phyloP scores from a whole-genome alignment of 2,113 vertebrate genomes.

The Bujurquina vittata region DNA sequence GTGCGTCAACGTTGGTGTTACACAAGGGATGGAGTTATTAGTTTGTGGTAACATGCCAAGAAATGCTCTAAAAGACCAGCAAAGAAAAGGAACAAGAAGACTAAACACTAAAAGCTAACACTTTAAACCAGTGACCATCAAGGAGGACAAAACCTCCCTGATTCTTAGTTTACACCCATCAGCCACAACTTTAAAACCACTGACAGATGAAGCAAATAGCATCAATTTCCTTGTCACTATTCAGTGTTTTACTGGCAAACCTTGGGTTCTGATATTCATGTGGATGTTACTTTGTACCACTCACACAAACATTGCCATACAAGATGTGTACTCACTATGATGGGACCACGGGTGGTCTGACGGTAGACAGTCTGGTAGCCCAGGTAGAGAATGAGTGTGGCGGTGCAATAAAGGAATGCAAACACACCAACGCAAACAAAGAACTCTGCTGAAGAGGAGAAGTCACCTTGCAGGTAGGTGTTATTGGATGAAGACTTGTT shows the following conservation, averaged over 20 bases:
- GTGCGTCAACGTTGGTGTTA: not conserved
- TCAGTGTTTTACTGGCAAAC: not conserved
- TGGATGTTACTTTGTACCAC: not conserved
- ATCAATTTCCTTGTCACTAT: not conserved
- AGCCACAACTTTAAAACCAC: not conserved
- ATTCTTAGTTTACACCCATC: not conserved
- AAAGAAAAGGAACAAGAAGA: too few species aligned
- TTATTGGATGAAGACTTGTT: not conserved
- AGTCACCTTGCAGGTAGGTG: constrained; percentile 86
- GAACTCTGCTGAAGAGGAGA: constrained; percentile 91
- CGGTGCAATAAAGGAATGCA: constrained; percentile 91
- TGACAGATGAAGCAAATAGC: not conserved
- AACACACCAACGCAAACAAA: constrained; percentile 93
- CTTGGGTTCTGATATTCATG: not conserved
- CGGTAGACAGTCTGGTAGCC: constrained; percentile 89
- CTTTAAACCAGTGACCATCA: not conserved
- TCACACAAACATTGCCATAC: not conserved
- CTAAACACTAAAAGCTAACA: too few species aligned
- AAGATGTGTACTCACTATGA: constrained; percentile 81
- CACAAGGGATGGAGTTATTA: not conserved
- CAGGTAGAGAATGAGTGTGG: constrained; percentile 89
- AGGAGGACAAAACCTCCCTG: not conserved
- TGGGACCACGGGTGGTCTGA: constrained; percentile 84
- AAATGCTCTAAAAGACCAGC: too few species aligned
- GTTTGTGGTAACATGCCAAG: not conserved